These are phyloP conservation scores for Florisuga fusca DNA, from an alignment of 2,797 vertebrate genomes.

Conservation along the genomic window DNA sequence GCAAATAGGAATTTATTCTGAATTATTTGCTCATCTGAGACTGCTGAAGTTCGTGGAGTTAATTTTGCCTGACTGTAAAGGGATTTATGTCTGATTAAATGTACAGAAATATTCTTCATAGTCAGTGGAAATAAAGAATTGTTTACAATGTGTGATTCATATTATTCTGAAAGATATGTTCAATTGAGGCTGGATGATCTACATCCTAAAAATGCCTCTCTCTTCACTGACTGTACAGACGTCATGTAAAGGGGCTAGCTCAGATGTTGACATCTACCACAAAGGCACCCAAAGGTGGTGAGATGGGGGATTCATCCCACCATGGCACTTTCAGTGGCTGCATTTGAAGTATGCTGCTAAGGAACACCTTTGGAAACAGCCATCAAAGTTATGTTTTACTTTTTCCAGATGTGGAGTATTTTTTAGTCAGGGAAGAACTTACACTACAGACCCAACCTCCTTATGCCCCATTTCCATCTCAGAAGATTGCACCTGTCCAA, in stretches of 20 bases:
- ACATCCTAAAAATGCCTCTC: neutral
- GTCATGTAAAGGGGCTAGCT: neutral
- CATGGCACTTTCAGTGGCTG: neutral
- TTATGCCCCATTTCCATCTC: neutral
- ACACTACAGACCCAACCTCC: neutral
- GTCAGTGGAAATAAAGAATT: neutral
- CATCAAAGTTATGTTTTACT: neutral
- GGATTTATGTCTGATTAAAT: neutral
- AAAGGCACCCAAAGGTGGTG: neutral
- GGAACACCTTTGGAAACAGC: neutral
- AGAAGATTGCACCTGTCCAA: neutral
- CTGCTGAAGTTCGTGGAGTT: rapidly evolving
- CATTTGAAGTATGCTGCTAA: neutral
- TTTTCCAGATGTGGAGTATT: neutral
- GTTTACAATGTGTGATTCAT: neutral
- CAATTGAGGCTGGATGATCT: neutral
- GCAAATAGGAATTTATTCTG: neutral
- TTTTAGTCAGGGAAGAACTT: neutral
- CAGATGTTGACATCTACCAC: neutral
- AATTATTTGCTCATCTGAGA: neutral
- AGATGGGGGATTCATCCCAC: neutral
- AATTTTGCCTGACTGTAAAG: neutral
- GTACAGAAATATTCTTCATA: neutral
- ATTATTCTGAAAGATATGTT: neutral
- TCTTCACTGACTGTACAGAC: neutral